These are phyloP conservation scores for Microcebus ravelobensis DNA, from an alignment of 2,113 vertebrate species.

Conservation along the genomic window DNA sequence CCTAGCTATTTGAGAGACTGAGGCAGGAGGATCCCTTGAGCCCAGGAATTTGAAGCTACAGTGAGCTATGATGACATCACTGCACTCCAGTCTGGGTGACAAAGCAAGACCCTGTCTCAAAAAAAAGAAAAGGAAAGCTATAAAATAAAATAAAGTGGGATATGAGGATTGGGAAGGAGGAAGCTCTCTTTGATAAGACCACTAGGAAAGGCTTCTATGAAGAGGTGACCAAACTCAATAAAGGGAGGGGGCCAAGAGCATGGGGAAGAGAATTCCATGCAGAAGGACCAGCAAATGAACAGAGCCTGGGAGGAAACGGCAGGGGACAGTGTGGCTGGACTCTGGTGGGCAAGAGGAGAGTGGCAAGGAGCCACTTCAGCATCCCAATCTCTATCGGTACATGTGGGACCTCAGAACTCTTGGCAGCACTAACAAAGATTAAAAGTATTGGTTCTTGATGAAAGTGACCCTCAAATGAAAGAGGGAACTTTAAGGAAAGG, in stretches of 20 bases:
- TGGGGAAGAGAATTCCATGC: not conserved
- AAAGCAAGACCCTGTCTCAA: no score
- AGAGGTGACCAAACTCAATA: not conserved
- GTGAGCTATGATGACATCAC: no score
- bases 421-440: not conserved
- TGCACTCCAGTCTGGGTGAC: no score
- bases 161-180: not conserved
- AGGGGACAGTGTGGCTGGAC: not conserved
- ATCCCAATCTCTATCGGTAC: rapidly evolving
- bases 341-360: not conserved
- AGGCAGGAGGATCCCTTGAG: no score
- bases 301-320: not conserved
- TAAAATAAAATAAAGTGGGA: not conserved
- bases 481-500: not conserved
- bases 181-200: not conserved
- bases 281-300: not conserved
- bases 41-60: no score
- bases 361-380: not conserved
- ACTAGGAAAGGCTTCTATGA: not conserved
- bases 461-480: not conserved
- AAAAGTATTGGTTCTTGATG: not conserved
- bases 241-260: not conserved
- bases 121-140: not conserved
- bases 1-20: no score
- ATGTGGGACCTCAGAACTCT: not conserved